Base-by-base conservation (phyloP, 2,797 vertebrate genomes). In the Helostoma temminkii region DNA sequence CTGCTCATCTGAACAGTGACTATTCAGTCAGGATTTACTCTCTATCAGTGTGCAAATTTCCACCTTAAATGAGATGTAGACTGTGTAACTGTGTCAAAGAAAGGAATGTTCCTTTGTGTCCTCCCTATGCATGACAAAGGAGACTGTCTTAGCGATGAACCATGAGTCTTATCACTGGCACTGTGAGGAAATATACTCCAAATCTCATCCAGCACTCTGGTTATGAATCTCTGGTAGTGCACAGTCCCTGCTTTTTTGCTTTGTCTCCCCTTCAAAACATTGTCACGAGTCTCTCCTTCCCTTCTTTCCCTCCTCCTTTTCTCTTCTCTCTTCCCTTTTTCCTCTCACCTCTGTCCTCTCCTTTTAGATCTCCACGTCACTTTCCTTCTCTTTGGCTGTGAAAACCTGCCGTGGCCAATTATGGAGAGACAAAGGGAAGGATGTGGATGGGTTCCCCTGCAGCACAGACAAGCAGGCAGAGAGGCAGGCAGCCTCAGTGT, bases 181-280 rank as follows among this genome's bases (percentile, higher is more conserved):
- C 16, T 36, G 53, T 19, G 22, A 56, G 50, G 34, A 75, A 57
- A 68, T 66, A 43, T 10, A 66, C 34, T 72, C 49, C 62, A 71
- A 66, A 78, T 76, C 68, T 42, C 66, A 64, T 75, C 37, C 69
- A 87, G 47, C 19, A 26, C 57, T 58, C 32, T 49, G 46, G 26
- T 45, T 21, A 24, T 66, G 15, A 53, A 58, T 52, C 74, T 71
- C 19, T 71, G 59, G 42, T 21, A 4, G 12, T 59, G 49, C 4
- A 6, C 56, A 67, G 59, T 71, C 61, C 39, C 59, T 74, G 47
- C 32, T 34, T 63, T 57, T 76, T 71, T 84, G 75, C 74, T 88
- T 89, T 85, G 86, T 90, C 81, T 90, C 71, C 57, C 57, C 14
- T 64, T 88, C 80, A 83, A 84, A 90, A 87, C 87, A 90, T 66